Evolutionary conservation across 2,113 vertebrate species (phyloP).

Genomic region (Zapus hudsonius): DNA sequence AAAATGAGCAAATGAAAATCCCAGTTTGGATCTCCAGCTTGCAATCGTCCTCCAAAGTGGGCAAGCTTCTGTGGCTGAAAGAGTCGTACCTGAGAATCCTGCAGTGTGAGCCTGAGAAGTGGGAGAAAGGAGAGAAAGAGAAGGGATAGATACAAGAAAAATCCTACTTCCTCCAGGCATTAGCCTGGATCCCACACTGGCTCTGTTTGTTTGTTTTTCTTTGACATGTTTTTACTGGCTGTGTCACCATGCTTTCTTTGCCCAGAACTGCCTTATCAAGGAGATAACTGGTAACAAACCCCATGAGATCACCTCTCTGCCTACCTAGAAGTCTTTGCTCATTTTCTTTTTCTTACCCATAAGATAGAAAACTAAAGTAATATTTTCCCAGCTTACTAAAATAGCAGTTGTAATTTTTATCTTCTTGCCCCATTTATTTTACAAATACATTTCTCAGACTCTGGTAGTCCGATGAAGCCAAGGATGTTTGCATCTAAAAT

Average conservation of each 20-base stretch:
- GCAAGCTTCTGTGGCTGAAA: neutral
- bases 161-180: neutral
- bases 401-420: slow-evolving; percentile 36
- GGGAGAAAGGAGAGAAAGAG: neutral
- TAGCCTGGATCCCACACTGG: neutral
- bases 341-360: neutral
- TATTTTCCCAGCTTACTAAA: slow-evolving; percentile 17
- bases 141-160: neutral
- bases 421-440: slow-evolving; percentile 10
- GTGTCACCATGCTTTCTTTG: slow-evolving; percentile 37
- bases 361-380: neutral
- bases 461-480: slow-evolving; percentile 35
- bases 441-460: slow-evolving; percentile 29
- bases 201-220: neutral
- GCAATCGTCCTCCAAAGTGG: neutral
- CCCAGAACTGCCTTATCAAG: slow-evolving; percentile 25
- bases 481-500: slow-evolving; percentile 58
- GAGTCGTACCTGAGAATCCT: neutral
- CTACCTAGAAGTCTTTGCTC: neutral
- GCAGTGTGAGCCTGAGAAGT: fast-evolving
- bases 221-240: slow-evolving; percentile 41
- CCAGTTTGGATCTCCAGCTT: neutral
- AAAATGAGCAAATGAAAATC: neutral
- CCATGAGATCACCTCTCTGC: neutral
- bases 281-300: neutral